A percentile compares a stretch with the other conserved stretches of the same genome.
Evolutionary conservation across 2,797 vertebrate species (phyloP).

Genomic region (Acanthiza pusilla): DNA sequence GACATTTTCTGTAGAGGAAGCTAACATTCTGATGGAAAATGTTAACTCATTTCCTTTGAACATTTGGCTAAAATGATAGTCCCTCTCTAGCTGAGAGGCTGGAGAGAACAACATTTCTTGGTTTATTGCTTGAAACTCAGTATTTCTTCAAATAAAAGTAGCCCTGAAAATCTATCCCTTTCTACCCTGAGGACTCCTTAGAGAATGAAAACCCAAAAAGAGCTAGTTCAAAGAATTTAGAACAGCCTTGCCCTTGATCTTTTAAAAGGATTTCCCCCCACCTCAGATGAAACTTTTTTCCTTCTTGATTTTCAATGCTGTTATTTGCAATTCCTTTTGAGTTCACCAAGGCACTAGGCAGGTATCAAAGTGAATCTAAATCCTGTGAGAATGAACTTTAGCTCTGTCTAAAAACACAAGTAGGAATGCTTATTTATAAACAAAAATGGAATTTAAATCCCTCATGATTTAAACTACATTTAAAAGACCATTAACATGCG

Average conservation of each 20-base stretch:
- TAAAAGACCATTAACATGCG: background rate
- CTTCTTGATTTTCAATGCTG: background rate
- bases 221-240: background rate
- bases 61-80: background rate
- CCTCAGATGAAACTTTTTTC: background rate
- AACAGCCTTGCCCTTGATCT: background rate
- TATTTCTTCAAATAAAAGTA: background rate
- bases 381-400: background rate
- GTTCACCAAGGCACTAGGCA: background rate
- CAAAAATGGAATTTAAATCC: background rate
- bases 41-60: conserved; percentile 41
- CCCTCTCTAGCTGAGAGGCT: background rate
- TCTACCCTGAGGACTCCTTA: background rate
- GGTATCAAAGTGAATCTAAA: background rate
- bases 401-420: background rate
- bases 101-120: background rate
- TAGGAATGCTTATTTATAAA: background rate
- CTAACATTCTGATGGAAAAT: conserved; percentile 5
- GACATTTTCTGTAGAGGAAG: conserved; percentile 4
- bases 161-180: background rate
- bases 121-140: background rate
- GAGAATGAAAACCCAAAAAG: background rate
- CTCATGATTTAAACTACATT: background rate
- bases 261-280: background rate
- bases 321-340: background rate